These are phyloP conservation scores for Deroplatys truncata DNA, from an alignment of 2,888 invertebrate species.

Conservation along the genomic window DNA sequence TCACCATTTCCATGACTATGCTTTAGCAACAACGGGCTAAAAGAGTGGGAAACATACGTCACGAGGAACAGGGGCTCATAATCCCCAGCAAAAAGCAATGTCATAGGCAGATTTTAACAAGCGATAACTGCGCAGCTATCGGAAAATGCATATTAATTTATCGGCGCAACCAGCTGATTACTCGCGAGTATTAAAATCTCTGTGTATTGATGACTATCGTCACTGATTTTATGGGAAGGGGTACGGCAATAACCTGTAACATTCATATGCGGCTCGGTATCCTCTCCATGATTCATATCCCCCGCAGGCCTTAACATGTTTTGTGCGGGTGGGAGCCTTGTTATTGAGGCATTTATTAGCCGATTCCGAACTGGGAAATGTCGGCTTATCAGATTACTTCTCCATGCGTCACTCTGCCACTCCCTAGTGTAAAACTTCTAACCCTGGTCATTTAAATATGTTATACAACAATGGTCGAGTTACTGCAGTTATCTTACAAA, in stretches of 20 bases:
- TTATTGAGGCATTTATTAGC: not conserved
- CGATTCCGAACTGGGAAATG: not conserved
- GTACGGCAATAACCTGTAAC: not conserved
- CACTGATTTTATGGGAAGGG: not conserved
- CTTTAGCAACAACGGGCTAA: not conserved
- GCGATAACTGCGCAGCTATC: not conserved
- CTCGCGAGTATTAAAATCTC: not conserved
- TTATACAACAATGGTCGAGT: too few species aligned
- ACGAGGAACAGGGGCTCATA: not conserved
- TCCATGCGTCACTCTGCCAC: not conserved
- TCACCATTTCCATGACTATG: too few species aligned
- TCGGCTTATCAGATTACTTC: not conserved
- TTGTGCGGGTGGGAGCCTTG: not conserved
- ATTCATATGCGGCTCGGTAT: not conserved
- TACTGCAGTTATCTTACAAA: too few species aligned
- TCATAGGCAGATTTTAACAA: not conserved
- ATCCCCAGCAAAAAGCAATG: not conserved
- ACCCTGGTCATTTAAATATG: not conserved
- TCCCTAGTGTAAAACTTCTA: not conserved
- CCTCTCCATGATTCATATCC: not conserved
- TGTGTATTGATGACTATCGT: not conserved
- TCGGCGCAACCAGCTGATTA: not conserved
- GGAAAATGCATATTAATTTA: not conserved
- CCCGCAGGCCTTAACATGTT: not conserved
- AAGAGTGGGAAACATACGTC: not conserved